phyloP scores from a whole-genome alignment of 1,140 invertebrate species.

The Papilio helenus region DNA sequence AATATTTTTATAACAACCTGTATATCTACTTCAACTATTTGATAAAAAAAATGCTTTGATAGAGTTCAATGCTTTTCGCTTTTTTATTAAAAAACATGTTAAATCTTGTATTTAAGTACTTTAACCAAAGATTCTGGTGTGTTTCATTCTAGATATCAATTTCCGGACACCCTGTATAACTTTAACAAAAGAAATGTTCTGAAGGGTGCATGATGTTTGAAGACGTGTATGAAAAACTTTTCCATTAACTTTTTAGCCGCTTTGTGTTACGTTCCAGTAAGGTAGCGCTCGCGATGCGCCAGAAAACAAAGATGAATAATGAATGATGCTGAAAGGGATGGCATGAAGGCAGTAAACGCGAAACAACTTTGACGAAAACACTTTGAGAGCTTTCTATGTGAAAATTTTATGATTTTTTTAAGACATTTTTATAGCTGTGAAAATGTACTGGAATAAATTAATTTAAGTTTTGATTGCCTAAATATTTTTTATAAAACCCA shows the following conservation, averaged over 20 bases:
- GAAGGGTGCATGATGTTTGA: constrained; percentile 30
- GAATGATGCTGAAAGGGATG: constrained; percentile 38
- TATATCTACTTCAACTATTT: background rate
- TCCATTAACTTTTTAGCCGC: constrained; percentile 37
- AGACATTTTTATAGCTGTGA: background rate
- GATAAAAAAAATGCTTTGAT: background rate
- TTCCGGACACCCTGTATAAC: background rate
- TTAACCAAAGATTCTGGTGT: background rate
- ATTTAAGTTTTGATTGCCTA: background rate
- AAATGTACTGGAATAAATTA: background rate
- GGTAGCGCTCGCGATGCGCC: constrained; percentile 19
- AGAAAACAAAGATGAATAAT: constrained; percentile 38
- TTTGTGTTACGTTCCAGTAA: constrained; percentile 5
- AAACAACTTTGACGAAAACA: constrained; percentile 22
- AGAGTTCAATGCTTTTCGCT: background rate
- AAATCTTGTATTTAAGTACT: background rate
- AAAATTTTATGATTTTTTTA: constrained; percentile 19
- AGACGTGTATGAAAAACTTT: constrained; percentile 32
- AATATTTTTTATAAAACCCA: background rate
- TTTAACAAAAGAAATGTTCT: background rate
- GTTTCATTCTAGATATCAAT: background rate
- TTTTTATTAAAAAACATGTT: background rate
- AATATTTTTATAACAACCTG: background rate
- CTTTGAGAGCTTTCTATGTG: constrained; percentile 17
- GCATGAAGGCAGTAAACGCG: constrained; percentile 36